Conservation (phyloP, 2,113 vertebrate genomes). For the Raja brachyura region DNA sequence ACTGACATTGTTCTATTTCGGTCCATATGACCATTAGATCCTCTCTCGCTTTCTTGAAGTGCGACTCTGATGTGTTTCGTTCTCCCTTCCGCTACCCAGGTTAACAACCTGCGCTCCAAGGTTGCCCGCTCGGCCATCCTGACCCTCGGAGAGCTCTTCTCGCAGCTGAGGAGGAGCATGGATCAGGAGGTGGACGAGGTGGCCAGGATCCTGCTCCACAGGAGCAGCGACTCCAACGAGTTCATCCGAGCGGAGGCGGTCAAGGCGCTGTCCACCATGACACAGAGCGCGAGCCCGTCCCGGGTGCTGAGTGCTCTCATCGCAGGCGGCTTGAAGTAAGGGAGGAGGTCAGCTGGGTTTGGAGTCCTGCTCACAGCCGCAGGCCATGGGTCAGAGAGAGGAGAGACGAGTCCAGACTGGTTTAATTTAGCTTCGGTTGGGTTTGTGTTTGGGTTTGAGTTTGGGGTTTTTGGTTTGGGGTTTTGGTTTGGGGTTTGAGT, state of each 20-base stretch:
- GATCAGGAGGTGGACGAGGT: constrained; percentile 54
- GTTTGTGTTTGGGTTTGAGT: no score
- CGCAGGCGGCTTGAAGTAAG: constrained; percentile 51
- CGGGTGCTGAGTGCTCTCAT: constrained; percentile 51
- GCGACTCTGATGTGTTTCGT: no score
- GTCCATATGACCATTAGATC: no score
- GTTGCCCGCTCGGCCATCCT: constrained; percentile 52
- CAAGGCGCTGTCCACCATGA: constrained; percentile 51
- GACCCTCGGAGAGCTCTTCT: constrained; percentile 52
- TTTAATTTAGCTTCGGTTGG: no score
- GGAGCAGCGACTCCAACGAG: constrained; percentile 48
- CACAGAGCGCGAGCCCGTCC: constrained; percentile 48
- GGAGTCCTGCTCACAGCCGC: no score
- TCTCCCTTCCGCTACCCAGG: constrained; percentile 46
- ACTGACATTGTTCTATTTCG: no score
- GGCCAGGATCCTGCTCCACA: constrained; percentile 51
- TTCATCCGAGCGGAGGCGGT: constrained; percentile 55
- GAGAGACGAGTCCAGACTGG: no score
- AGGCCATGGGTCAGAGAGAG: no score
- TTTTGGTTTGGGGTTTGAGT: no score
- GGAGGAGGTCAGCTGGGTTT: neutral
- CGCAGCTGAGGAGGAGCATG: constrained; percentile 53
- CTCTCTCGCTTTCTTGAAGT: no score
- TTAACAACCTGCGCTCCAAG: constrained; percentile 57
- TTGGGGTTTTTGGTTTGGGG: no score